Evolutionary conservation across 2,888 invertebrate genomes (phyloP), one percentile per base, ranked within the genome.

Genomic region (Apantesis nais): DNA sequence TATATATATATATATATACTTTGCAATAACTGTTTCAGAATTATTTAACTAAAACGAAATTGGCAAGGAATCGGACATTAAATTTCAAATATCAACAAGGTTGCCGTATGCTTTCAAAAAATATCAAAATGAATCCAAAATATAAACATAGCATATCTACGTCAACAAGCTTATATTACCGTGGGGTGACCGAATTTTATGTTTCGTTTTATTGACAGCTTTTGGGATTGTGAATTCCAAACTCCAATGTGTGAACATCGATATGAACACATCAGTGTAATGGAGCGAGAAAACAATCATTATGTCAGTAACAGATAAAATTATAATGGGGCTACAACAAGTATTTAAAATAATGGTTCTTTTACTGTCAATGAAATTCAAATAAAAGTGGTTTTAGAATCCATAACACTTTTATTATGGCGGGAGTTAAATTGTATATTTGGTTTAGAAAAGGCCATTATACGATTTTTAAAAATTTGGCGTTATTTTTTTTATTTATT

Each of bases 201-300:
- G 65, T 76, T 75, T 80, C 78, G 78, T 74, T 83, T 78, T 78
- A 79, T 77, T 82, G 76, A 69, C 74, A 68, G 68, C 72, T 77
- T 58, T 69, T 63, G 68, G 71, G 67, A 73, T 72, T 72, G 58
- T 60, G 58, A 55, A 73, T 72, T 64, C 60, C 66, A 67, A 71
- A 70, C 34, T 72, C 66, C 66, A 72, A 71, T 63, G 65, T 19
- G 67, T 62, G 61, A 70, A 66, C 62, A 16, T 69, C 71, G 61
- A 73, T 73, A 70, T 72, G 58, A 66, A 65, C 61, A 22, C 58
- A 64, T 48, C 68, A 61, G 67, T 39, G 55, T 67, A 60, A 63
- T 71, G 61, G 62, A 34, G 66, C 48, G 52, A 34, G 34, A 22
- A 65, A 22, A 37, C 34, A 62, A 68, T 55, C 11, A 68, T 55